A percentile compares a stretch with the other conserved stretches of the same genome.
Conservation (phyloP, 2,888 invertebrate genomes). For the Eupithecia abbreviata region DNA sequence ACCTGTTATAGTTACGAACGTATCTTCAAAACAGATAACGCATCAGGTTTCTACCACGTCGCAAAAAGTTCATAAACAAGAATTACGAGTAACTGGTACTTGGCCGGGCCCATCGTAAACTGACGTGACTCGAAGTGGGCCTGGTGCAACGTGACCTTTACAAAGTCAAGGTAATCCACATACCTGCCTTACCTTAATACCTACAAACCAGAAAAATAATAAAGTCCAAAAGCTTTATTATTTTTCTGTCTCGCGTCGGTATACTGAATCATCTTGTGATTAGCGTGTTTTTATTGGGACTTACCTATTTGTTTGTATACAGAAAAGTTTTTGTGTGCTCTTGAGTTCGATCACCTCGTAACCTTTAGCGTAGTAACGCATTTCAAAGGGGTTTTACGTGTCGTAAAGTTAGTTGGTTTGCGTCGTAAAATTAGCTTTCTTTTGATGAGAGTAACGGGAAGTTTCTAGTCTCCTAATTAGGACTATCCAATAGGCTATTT, state of each 20-base stretch:
- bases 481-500: background rate
- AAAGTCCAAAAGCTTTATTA: background rate
- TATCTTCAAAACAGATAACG: background rate
- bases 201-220: background rate
- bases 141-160: constrained; percentile 16
- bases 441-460: background rate
- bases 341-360: constrained; percentile 12
- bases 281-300: background rate
- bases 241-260: background rate
- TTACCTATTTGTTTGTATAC: constrained; percentile 5
- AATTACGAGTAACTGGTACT: background rate
- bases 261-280: background rate
- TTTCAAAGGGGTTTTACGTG: background rate
- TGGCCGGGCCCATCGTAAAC: background rate
- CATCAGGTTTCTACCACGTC: background rate
- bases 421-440: background rate
- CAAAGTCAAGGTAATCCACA: constrained; percentile 24
- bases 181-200: background rate
- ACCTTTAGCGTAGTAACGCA: background rate
- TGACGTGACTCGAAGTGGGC: background rate
- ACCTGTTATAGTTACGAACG: background rate
- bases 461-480: background rate
- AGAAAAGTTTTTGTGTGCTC: constrained; percentile 2
- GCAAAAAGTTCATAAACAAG: background rate
- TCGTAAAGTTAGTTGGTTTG: background rate